Evolutionary conservation across 35 echinoderm and acorn worm species (phyloP).

Genomic region (Acanthaster planci): DNA sequence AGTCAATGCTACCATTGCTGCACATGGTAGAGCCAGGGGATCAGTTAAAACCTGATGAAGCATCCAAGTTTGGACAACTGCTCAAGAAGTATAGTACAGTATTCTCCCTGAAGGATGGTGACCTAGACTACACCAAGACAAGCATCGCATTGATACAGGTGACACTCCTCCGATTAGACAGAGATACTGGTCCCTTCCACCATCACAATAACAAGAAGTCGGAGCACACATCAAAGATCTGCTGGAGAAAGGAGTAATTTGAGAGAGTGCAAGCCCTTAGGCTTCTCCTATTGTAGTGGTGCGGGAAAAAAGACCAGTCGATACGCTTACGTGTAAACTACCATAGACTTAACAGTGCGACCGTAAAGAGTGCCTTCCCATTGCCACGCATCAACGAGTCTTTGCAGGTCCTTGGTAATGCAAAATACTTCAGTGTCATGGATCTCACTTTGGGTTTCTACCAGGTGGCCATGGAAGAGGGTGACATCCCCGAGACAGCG

Average conservation of each 20-base stretch:
- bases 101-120: neutral
- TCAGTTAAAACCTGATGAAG: neutral
- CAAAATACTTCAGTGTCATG: conserved; percentile 44
- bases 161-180: conserved; percentile 22
- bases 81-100: neutral
- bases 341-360: conserved; percentile 2
- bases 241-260: conserved; percentile 33
- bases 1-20: neutral
- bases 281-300: conserved; percentile 60
- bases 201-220: conserved; percentile 57
- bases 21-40: neutral
- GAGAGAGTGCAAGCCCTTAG: conserved; percentile 50
- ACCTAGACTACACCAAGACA: conserved; percentile 16
- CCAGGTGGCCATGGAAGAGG: conserved; percentile 24
- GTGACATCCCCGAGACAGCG: conserved; percentile 54
- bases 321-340: conserved; percentile 48
- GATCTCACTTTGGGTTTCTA: conserved; percentile 49
- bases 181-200: conserved; percentile 45
- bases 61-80: neutral
- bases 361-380: conserved; percentile 48
- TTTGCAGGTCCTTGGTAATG: conserved; percentile 24
- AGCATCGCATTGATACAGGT: conserved; percentile 44
- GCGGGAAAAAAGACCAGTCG: conserved; percentile 47
- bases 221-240: conserved; percentile 47
- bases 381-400: conserved; percentile 40